These are phyloP conservation scores for Hystrix cristata DNA, from an alignment of 2,113 vertebrate species.

Conservation along the genomic window DNA sequence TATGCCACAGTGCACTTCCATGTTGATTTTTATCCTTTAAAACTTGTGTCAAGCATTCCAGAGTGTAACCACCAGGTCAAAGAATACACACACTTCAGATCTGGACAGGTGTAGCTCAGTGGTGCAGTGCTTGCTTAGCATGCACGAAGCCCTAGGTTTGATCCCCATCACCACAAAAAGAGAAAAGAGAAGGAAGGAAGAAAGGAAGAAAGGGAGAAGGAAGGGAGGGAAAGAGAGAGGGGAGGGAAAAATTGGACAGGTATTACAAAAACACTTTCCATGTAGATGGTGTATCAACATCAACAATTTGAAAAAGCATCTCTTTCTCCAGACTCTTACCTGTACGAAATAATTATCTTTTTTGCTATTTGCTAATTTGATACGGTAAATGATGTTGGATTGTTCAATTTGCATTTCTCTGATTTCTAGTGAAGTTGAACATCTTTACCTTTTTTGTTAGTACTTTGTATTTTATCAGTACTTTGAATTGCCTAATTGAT, in stretches of 20 bases:
- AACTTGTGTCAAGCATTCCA: constrained; percentile 33
- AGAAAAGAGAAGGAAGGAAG: too few species aligned
- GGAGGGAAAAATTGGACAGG: background rate
- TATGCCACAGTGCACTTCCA: background rate
- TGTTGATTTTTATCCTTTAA: background rate
- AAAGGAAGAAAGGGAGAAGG: too few species aligned
- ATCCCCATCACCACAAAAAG: background rate
- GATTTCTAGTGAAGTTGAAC: background rate
- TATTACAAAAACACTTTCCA: background rate
- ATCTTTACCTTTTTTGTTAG: constrained; percentile 5
- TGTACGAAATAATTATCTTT: background rate
- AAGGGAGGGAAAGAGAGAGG: background rate
- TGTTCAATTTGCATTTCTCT: background rate
- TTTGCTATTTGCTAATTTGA: constrained; percentile 33
- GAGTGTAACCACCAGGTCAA: background rate
- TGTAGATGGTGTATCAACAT: background rate
- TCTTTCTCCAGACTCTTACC: background rate
- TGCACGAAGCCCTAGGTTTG: background rate
- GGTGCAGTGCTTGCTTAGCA: background rate
- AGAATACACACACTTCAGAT: background rate
- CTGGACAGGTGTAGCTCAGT: background rate
- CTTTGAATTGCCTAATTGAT: background rate
- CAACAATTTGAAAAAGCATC: background rate
- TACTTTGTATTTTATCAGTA: constrained; percentile 32
- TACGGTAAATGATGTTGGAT: background rate